Percentiles rank a stretch among this genome's conserved stretches.
phyloP scores from a whole-genome alignment of 2,888 invertebrate species.

The Rhamphomyia laevipes region DNA sequence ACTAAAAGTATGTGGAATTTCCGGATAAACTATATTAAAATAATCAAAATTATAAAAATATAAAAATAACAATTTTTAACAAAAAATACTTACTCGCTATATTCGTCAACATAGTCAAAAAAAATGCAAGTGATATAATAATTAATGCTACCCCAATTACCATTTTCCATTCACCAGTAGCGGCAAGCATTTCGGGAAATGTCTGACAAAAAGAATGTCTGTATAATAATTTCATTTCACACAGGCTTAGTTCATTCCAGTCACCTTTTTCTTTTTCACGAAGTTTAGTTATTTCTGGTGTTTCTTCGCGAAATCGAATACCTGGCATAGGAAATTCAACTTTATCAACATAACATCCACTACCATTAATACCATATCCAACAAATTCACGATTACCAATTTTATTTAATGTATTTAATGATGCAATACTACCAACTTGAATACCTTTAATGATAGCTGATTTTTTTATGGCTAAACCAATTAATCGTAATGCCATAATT shows the following conservation, averaged over 20 bases:
- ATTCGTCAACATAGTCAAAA: slow-evolving; percentile 29
- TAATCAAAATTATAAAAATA: neutral
- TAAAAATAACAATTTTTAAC: too few species aligned
- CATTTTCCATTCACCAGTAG: slow-evolving; percentile 31
- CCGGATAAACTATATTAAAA: slow-evolving; percentile 41
- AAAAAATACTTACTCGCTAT: slow-evolving; percentile 22
- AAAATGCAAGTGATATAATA: slow-evolving; percentile 23
- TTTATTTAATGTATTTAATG: slow-evolving; percentile 32
- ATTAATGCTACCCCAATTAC: slow-evolving; percentile 44
- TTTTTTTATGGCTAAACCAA: slow-evolving; percentile 26
- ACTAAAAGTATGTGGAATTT: slow-evolving; percentile 56
- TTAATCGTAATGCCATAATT: slow-evolving; percentile 29
- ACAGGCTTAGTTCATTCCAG: slow-evolving; percentile 80
- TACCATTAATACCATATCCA: slow-evolving; percentile 78
- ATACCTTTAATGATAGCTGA: slow-evolving; percentile 22
- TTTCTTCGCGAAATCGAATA: slow-evolving; percentile 67
- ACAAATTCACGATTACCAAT: slow-evolving; percentile 86
- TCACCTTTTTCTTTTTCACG: slow-evolving; percentile 93
- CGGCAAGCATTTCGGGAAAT: slow-evolving; percentile 75
- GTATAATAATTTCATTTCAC: slow-evolving; percentile 92
- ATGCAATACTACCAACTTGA: slow-evolving; percentile 28
- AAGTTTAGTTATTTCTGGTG: slow-evolving; percentile 62
- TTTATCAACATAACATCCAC: slow-evolving; percentile 66
- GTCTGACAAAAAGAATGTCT: slow-evolving; percentile 90
- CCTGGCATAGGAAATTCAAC: slow-evolving; percentile 81